Conservation (phyloP, 2,797 vertebrate genomes). For the Aldrovandia affinis region DNA sequence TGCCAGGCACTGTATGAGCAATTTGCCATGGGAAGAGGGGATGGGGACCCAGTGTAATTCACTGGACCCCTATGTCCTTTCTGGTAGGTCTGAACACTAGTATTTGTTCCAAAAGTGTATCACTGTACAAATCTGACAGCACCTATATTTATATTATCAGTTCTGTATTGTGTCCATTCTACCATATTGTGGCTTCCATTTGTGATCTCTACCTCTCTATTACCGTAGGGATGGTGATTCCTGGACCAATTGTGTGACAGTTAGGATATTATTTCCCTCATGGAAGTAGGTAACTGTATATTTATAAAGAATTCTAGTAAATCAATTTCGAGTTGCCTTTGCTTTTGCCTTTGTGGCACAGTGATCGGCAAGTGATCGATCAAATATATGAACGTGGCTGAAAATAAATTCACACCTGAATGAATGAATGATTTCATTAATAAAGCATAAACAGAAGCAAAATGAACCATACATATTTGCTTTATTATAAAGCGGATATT, state of each 20-base stretch:
- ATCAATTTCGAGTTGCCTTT: neutral
- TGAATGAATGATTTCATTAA: too few relatives aligned
- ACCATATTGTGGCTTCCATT: neutral
- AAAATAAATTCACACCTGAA: neutral
- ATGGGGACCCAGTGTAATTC: constrained; percentile 61
- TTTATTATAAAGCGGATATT: too few relatives aligned
- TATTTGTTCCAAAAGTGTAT: neutral
- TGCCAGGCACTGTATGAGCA: constrained; percentile 57
- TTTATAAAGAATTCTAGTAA: neutral
- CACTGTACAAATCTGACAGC: neutral
- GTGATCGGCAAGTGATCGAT: neutral
- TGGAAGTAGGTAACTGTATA: neutral
- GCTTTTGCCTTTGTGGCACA: neutral
- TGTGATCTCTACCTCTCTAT: neutral
- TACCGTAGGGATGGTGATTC: neutral
- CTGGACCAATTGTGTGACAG: neutral
- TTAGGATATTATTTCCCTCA: neutral
- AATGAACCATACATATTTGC: too few relatives aligned
- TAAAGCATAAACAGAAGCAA: too few relatives aligned
- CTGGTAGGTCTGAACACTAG: neutral
- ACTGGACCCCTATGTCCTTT: constrained; percentile 45
- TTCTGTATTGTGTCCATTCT: neutral
- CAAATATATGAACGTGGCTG: neutral
- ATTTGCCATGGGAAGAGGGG: constrained; percentile 55
- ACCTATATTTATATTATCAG: neutral